These are phyloP conservation scores for Drosophila subobscura DNA, from an alignment of 1,140 invertebrate genomes.

Conservation along the genomic window DNA sequence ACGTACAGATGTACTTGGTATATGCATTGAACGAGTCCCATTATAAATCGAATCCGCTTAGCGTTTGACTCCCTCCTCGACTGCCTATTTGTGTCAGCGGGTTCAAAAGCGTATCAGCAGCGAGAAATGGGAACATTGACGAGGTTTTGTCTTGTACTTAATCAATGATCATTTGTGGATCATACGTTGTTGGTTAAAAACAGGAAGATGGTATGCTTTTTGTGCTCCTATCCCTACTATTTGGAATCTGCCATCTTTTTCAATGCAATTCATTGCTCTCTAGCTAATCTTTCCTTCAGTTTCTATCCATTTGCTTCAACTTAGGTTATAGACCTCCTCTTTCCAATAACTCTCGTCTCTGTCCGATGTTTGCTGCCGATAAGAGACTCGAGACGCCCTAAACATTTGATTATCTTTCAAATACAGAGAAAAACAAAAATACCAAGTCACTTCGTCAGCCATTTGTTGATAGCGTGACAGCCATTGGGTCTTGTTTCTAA, in stretches of 20 bases:
- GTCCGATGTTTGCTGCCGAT: slow-evolving; percentile 30
- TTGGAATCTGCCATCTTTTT: too few relatives aligned
- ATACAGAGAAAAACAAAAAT: not conserved
- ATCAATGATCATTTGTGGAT: not conserved
- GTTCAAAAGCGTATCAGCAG: slow-evolving; percentile 62
- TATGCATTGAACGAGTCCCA: too few relatives aligned
- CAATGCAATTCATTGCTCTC: too few relatives aligned
- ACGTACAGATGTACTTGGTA: too few relatives aligned
- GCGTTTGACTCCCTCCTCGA: slow-evolving; percentile 16
- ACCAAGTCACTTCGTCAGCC: slow-evolving; percentile 6
- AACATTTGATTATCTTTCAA: slow-evolving; percentile 34
- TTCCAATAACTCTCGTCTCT: slow-evolving; percentile 23
- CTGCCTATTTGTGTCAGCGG: slow-evolving; percentile 49
- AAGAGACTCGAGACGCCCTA: slow-evolving; percentile 21
- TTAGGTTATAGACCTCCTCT: slow-evolving; percentile 43
- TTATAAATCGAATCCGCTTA: slow-evolving; percentile 35
- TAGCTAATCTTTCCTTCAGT: not conserved
- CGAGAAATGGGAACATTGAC: too few relatives aligned
- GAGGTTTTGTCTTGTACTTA: too few relatives aligned
- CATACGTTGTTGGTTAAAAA: not conserved
- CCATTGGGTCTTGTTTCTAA: slow-evolving; percentile 41
- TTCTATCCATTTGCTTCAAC: slow-evolving; percentile 12
- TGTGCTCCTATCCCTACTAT: too few relatives aligned
- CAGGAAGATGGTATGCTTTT: too few relatives aligned
- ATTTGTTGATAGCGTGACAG: slow-evolving; percentile 22